Percentiles rank a stretch among this genome's conserved stretches.
Conservation (phyloP, 2,113 vertebrate species). For the Amphilophus citrinellus region DNA sequence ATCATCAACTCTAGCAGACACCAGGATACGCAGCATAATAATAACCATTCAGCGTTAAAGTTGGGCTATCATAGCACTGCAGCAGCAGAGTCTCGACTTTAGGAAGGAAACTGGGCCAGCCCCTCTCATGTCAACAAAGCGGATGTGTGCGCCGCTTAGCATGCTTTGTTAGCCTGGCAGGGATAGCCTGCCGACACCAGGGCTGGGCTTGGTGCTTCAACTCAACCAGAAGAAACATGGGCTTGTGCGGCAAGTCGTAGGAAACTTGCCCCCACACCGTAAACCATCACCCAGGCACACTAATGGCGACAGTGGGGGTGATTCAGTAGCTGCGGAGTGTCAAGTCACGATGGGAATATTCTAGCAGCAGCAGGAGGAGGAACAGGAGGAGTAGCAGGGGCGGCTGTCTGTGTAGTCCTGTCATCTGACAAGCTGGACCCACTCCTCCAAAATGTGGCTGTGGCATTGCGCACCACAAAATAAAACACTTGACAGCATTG, state of each 20-base stretch:
- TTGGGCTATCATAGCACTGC: neutral
- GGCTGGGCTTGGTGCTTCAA: slow-evolving; percentile 50
- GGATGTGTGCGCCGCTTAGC: slow-evolving; percentile 73
- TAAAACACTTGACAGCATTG: neutral
- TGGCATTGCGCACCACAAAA: neutral
- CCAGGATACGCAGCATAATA: neutral
- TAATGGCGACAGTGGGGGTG: neutral
- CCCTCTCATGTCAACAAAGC: slow-evolving; percentile 80
- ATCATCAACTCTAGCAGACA: neutral
- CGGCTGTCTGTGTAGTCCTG: slow-evolving; percentile 28
- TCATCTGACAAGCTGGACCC: slow-evolving; percentile 49
- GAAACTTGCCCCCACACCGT: no score
- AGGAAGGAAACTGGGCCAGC: slow-evolving; percentile 64
- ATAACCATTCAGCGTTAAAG: slow-evolving; percentile 4
- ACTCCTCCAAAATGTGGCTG: neutral
- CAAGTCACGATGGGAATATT: slow-evolving; percentile 45
- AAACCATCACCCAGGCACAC: neutral
- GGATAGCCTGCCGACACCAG: slow-evolving; percentile 35
- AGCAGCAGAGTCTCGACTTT: slow-evolving; percentile 15
- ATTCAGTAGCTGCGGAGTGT: slow-evolving; percentile 6
- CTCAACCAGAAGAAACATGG: neutral
- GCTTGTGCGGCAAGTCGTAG: neutral
- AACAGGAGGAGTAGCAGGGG: slow-evolving; percentile 28
- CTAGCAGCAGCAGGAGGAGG: slow-evolving; percentile 7
- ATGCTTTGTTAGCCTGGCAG: slow-evolving; percentile 76